These are phyloP conservation scores for Peromyscus californicus DNA, from an alignment of 2,113 vertebrate species.

Conservation along the genomic window DNA sequence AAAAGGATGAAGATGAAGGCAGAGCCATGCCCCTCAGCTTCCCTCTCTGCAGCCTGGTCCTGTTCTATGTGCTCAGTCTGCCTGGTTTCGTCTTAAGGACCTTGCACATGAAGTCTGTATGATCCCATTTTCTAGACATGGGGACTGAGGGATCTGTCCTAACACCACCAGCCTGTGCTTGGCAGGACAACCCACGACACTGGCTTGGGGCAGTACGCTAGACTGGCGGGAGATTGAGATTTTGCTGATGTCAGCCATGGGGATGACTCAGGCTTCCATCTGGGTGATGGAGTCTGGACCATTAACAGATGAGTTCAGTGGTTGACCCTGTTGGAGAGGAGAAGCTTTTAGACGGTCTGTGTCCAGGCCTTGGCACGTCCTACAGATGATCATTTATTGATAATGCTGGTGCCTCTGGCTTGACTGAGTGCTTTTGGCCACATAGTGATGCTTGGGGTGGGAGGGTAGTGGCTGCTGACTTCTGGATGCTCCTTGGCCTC, in stretches of 20 bases:
- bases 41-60: neutral
- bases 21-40: neutral
- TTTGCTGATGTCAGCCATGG: neutral
- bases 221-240: neutral
- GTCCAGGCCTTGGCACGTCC: conserved; percentile 32
- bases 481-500: neutral
- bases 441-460: neutral
- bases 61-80: no score
- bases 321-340: conserved; percentile 42
- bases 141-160: neutral
- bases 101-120: neutral
- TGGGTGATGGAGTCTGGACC: neutral
- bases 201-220: rapidly evolving
- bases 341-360: conserved; percentile 42
- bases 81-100: neutral
- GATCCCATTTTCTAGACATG: neutral
- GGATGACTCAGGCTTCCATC: conserved; percentile 21
- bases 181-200: neutral
- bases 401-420: conserved; percentile 29
- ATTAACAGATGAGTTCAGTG: conserved; percentile 50
- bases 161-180: no score
- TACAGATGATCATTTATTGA: conserved; percentile 59
- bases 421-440: conserved; percentile 33
- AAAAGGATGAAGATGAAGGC: neutral
- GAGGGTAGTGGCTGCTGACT: neutral